Evolutionary conservation across 2,113 vertebrate genomes (phyloP).

Genomic region (Empidonax traillii): DNA sequence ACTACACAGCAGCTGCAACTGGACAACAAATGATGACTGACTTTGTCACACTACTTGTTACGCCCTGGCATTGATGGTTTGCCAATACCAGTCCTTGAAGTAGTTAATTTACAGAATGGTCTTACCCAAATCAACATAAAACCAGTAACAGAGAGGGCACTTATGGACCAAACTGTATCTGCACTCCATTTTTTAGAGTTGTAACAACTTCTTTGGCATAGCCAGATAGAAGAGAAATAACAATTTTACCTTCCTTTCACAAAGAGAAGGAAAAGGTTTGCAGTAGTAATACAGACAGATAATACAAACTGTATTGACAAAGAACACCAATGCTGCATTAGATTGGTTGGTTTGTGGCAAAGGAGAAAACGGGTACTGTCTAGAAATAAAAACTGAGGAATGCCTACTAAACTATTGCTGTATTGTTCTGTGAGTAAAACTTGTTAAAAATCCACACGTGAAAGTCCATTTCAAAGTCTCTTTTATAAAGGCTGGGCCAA

Average conservation of each 20-base stretch:
- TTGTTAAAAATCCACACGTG: background rate
- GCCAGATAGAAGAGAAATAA: background rate
- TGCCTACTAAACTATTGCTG: background rate
- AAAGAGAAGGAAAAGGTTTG: background rate
- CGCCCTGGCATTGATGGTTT: background rate
- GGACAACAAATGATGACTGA: background rate
- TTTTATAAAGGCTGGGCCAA: background rate
- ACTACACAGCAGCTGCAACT: background rate
- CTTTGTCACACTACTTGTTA: background rate
- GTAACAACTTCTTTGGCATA: background rate
- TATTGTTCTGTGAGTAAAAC: background rate
- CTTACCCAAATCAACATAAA: background rate
- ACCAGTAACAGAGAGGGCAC: background rate
- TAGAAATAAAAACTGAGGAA: background rate
- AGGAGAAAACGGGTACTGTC: background rate
- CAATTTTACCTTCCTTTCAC: background rate
- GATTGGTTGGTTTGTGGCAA: background rate
- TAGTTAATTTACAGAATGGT: background rate
- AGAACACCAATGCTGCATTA: background rate
- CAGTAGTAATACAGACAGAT: background rate
- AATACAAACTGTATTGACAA: background rate
- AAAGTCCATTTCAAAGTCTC: background rate
- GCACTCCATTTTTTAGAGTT: accelerated
- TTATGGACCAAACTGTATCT: background rate
- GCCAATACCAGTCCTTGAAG: background rate